These are phyloP conservation scores for Conus betulinus DNA, from an alignment of 1,140 invertebrate genomes.

Conservation along the genomic window DNA sequence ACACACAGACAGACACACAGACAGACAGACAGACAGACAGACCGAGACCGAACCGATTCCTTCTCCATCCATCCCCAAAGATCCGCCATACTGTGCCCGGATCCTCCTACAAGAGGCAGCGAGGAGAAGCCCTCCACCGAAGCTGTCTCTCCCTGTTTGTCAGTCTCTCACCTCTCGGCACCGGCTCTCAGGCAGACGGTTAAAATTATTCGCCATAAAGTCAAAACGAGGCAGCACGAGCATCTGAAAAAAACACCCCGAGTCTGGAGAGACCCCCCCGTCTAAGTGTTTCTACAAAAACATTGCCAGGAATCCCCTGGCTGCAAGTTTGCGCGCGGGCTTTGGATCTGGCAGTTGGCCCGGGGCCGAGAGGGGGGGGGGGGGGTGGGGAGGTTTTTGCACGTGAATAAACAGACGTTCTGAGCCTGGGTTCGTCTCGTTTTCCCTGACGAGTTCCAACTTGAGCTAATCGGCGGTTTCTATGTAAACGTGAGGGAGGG, in stretches of 20 bases:
- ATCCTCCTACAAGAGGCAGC: no score
- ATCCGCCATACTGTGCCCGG: no score
- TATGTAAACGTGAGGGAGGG: background rate
- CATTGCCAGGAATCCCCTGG: slow-evolving; percentile 14
- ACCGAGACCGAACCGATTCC: no score
- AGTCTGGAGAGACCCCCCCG: background rate
- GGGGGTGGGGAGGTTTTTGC: background rate
- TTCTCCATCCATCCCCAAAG: background rate
- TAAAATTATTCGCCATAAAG: background rate
- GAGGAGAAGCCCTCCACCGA: no score
- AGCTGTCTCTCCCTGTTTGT: background rate
- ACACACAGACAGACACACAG: background rate
- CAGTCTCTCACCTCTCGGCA: background rate
- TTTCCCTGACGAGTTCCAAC: slow-evolving; percentile 3
- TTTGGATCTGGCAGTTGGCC: background rate
- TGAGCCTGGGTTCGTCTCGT: background rate
- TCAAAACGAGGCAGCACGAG: background rate
- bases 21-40: background rate
- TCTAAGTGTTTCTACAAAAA: slow-evolving; percentile 31
- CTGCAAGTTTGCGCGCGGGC: slow-evolving; percentile 19
- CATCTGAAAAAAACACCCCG: background rate
- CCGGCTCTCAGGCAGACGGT: background rate
- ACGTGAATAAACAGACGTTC: background rate
- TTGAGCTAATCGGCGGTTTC: background rate
- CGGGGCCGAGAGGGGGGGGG: background rate